Evolutionary conservation across 2,797 vertebrate genomes (phyloP), one percentile per base, ranked within the genome.

Genomic region (Sebastes flavidus): DNA sequence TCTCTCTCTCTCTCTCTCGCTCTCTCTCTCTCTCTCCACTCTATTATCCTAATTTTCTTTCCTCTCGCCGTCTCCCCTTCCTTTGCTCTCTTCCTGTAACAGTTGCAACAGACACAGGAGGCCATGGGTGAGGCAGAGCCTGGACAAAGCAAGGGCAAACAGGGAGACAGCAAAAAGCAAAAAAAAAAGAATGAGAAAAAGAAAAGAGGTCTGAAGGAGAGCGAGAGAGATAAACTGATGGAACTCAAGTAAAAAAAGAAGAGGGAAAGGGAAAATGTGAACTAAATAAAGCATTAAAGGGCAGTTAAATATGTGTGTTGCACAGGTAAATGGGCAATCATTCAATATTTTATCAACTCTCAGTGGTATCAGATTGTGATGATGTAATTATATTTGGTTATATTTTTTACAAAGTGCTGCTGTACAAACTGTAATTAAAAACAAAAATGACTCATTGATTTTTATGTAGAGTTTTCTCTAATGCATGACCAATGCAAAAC

Each of bases 141-240:
- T 9, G 27, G 84, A 90, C 42, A 75, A 72, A 46, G 27, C 63
- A 88, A 90, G 84, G 89, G 75, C 83, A 81, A 84, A 83, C 25
- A 25, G 49, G 20, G 32, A 69, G 8, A 60, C 4, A 29, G 68
- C 22, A 55, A 29, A 34, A 30, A 38, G 13, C 7, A 46, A 29
- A 62, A 52, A 27, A n/a, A 18, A 3, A 22, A 30, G 13, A 58
- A 65, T 27, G 59, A 4, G 46, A 12, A 52, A 59, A 73, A 68
- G 56, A 25, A 52, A 46, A 32, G 3, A 29, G n/a, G 27, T 8
- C 42, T 46, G 27, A 58, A 72, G 42, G 16, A 75, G 34, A 63
- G 11, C 1, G 32, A 38, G 38, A 42, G 38, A 14, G 32, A 76
- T 12, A 3, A 29, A 36, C n/a, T 2, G 9, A 29, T 11, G 30